Percentiles rank a stretch among this genome's conserved stretches.
These are phyloP conservation scores for Scaptomyza hsui DNA, from an alignment of 1,140 invertebrate species.

Conservation along the genomic window DNA sequence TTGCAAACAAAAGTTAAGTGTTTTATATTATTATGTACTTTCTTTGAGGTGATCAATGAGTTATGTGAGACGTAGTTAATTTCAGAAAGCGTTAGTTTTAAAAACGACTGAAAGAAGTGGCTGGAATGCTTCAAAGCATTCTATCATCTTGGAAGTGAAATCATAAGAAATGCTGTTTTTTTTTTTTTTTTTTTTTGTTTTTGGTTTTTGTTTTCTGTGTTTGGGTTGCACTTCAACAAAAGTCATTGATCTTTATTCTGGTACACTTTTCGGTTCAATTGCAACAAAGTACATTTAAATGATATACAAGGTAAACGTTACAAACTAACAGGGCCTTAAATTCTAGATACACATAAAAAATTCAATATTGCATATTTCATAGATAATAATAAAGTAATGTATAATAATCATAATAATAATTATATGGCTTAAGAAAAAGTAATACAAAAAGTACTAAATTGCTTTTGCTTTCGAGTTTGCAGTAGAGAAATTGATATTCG, in stretches of 20 bases:
- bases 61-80: slow-evolving; percentile 68
- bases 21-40: slow-evolving; percentile 42
- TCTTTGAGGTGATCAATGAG: slow-evolving; percentile 69
- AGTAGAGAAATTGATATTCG: slow-evolving; percentile 22
- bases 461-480: slow-evolving; percentile 23
- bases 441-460: slow-evolving; percentile 70
- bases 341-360: slow-evolving; percentile 76
- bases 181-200: slow-evolving; percentile 39
- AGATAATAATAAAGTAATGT: slow-evolving; percentile 27
- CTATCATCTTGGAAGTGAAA: slow-evolving; percentile 38
- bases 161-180: slow-evolving; percentile 57
- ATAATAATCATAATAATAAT: slow-evolving; percentile 46
- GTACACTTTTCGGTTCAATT: slow-evolving; percentile 78
- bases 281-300: slow-evolving; percentile 80
- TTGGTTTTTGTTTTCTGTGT: slow-evolving; percentile 50
- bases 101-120: slow-evolving; percentile 38
- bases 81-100: slow-evolving; percentile 67
- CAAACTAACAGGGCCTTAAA: slow-evolving; percentile 65
- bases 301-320: slow-evolving; percentile 77
- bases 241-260: slow-evolving; percentile 84
- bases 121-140: slow-evolving; percentile 12
- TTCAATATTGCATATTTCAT: slow-evolving; percentile 66
- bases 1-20: slow-evolving; percentile 78
- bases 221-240: slow-evolving; percentile 74
- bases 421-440: slow-evolving; percentile 76